These are phyloP conservation scores for Hydrocynus forskahlii DNA, from an alignment of 2,797 vertebrate genomes.

Conservation along the genomic window DNA sequence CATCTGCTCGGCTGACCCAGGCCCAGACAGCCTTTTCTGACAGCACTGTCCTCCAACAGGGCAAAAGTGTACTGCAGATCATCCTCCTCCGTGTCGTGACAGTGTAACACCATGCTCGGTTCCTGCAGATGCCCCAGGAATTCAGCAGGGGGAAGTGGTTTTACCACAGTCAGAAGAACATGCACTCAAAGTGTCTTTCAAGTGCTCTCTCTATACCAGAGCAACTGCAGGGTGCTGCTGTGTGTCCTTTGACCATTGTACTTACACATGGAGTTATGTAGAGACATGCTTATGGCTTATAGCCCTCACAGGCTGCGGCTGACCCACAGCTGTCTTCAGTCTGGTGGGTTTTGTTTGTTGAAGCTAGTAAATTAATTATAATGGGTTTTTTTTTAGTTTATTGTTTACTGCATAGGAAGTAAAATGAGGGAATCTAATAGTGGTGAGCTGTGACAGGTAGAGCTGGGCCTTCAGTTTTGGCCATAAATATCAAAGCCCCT, in stretches of 20 bases:
- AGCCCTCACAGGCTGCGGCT: not conserved
- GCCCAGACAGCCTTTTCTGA: not conserved
- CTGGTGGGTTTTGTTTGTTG: not conserved
- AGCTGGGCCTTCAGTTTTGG: too few relatives aligned
- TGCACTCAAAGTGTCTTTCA: not conserved
- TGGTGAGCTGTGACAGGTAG: too few relatives aligned
- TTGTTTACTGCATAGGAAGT: not conserved
- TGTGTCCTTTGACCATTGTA: not conserved
- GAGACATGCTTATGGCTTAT: not conserved
- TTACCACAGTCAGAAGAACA: not conserved
- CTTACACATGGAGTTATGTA: not conserved
- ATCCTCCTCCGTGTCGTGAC: not conserved
- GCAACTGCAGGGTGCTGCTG: not conserved
- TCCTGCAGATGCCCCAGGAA: not conserved
- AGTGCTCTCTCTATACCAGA: conserved; percentile 10
- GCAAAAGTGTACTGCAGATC: not conserved
- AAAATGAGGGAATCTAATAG: too few relatives aligned
- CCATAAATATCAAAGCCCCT: not conserved
- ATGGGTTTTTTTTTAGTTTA: not conserved
- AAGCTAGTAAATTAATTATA: not conserved
- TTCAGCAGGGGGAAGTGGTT: conserved; percentile 5
- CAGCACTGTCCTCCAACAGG: not conserved
- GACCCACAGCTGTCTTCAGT: not conserved
- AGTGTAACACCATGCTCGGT: not conserved
- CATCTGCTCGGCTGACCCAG: not conserved